Evolutionary conservation across 2,888 invertebrate species (phyloP).

Genomic region (Caenorhabditis japonica): DNA sequence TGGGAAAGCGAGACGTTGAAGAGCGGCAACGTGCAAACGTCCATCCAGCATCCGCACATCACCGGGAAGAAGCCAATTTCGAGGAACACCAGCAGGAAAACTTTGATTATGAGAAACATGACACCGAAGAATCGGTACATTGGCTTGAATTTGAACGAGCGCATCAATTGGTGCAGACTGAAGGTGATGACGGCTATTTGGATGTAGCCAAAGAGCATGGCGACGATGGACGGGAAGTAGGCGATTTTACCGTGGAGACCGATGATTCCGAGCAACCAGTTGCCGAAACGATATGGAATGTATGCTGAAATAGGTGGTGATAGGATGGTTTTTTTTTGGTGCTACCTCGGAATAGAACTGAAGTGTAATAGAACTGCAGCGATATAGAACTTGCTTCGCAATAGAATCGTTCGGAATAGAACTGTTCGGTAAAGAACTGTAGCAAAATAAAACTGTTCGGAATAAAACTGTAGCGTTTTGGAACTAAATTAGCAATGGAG

Average conservation of each 20-base stretch:
- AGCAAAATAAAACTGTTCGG: too few species aligned
- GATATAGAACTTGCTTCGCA: too few species aligned
- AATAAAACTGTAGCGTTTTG: too few species aligned
- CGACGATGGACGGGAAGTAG: constrained; percentile 80
- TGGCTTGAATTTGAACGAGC: constrained; percentile 86
- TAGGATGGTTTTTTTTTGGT: too few species aligned
- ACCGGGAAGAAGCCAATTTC: constrained; percentile 97
- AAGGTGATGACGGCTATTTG: constrained; percentile 88
- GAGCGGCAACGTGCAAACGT: constrained; percentile 88
- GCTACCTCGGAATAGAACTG: too few species aligned
- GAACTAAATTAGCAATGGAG: too few species aligned
- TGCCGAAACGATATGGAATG: constrained; percentile 94
- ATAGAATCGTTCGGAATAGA: too few species aligned
- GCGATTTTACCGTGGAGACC: constrained; percentile 82
- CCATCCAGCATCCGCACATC: constrained; percentile 99
- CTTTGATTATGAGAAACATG: constrained; percentile 81
- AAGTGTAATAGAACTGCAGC: too few species aligned
- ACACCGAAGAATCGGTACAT: constrained; percentile 83
- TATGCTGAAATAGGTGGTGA: constrained; percentile 88
- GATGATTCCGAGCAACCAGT: constrained; percentile 85
- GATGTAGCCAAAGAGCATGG: constrained; percentile 83
- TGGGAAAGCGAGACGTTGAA: constrained; percentile 83
- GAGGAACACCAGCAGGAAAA: constrained; percentile 90
- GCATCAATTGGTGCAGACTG: constrained; percentile 87
- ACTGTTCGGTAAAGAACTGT: too few species aligned